phyloP scores from a whole-genome alignment of 2,888 invertebrate species.

The Parthenolecanium corni region DNA sequence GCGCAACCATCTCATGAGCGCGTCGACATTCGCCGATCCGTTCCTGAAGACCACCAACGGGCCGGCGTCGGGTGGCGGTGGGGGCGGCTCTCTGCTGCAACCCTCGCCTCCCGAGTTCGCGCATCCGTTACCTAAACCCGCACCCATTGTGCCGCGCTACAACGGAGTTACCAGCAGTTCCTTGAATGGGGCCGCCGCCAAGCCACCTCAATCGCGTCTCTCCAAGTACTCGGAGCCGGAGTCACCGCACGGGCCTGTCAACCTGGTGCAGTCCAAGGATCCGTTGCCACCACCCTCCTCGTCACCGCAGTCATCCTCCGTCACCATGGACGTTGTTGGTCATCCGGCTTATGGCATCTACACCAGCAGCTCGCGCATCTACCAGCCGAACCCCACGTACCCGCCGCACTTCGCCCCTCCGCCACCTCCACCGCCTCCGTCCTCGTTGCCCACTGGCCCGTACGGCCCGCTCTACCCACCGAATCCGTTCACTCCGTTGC shows the following conservation, averaged over 20 bases:
- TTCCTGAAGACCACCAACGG: not conserved
- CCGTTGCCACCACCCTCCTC: not conserved
- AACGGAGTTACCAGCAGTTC: conserved; percentile 31
- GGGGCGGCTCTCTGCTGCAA: conserved; percentile 20
- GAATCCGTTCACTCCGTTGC: not conserved
- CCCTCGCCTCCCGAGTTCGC: conserved; percentile 46
- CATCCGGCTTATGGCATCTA: not conserved
- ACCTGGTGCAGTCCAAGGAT: conserved; percentile 40
- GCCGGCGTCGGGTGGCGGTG: conserved; percentile 23
- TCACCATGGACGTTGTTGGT: conserved; percentile 3
- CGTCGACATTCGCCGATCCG: conserved; percentile 39
- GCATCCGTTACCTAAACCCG: conserved; percentile 51
- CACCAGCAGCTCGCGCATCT: conserved; percentile 34
- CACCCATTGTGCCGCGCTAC: conserved; percentile 37
- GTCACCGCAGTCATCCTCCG: not conserved
- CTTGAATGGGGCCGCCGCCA: conserved; percentile 12
- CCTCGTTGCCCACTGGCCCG: conserved; percentile 41
- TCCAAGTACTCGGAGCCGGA: conserved; percentile 17
- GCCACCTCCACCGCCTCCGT: conserved; percentile 39
- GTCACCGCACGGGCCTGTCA: conserved; percentile 37
- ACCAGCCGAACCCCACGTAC: conserved; percentile 32
- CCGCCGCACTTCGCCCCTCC: conserved; percentile 38
- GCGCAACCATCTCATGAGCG: not conserved
- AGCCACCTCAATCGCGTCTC: conserved; percentile 1
- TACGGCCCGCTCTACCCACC: conserved; percentile 7